Percentiles rank a stretch among this genome's conserved stretches.
Evolutionary conservation across 2,888 invertebrate genomes (phyloP).

Genomic region (Apodemia zela): DNA sequence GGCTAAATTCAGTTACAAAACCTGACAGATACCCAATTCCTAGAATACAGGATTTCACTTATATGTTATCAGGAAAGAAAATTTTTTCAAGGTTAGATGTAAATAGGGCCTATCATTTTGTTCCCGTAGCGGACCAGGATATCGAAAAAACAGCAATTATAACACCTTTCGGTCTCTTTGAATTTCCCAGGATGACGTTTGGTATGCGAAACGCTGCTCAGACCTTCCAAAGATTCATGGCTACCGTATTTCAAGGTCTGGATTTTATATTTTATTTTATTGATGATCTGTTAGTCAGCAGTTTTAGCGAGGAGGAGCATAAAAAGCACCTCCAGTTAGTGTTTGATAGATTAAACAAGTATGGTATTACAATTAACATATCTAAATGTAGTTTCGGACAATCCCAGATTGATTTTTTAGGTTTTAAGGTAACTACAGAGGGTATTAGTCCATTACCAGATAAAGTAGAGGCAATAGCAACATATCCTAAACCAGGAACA

Average conservation of each 20-base stretch:
- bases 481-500: conserved; percentile 10
- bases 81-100: conserved; percentile 7
- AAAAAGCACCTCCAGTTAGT: conserved; percentile 26
- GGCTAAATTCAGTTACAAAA: neutral
- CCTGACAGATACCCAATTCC: neutral
- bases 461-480: conserved; percentile 1
- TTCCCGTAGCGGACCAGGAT: conserved; percentile 8
- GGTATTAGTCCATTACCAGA: conserved; percentile 20
- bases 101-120: conserved; percentile 24
- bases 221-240: conserved; percentile 22
- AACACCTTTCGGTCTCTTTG: neutral
- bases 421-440: conserved; percentile 23
- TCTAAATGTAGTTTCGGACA: conserved; percentile 29
- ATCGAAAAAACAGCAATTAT: too few relatives aligned
- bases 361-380: conserved; percentile 30
- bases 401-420: conserved; percentile 27
- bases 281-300: conserved; percentile 40
- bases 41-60: too few relatives aligned
- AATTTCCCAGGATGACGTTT: conserved; percentile 20
- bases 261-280: conserved; percentile 39
- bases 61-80: neutral
- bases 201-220: conserved; percentile 18
- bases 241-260: conserved; percentile 26
- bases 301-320: conserved; percentile 21
- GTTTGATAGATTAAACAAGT: conserved; percentile 27